Base-by-base conservation (phyloP, 2,888 invertebrate genomes). In the Papilio protenor region DNA sequence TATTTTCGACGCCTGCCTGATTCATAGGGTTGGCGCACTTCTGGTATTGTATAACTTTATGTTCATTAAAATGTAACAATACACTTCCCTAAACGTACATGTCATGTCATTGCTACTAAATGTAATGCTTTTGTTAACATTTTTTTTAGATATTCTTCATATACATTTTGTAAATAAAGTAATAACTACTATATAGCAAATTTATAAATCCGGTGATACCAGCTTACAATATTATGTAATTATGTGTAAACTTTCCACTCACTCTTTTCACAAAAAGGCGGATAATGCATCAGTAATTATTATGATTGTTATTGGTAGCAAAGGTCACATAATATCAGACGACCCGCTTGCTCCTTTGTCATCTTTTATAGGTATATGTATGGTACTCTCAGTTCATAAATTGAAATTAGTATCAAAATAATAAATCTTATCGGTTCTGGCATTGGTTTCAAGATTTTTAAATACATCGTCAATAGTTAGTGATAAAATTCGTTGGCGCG, bases 1-100 rank as follows among this genome's bases (percentile, higher is more conserved):
- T 77, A 77, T 77, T 74, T 77, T 74, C 8, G 59, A 70, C 70
- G 57, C 70, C 18, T n/a, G 74, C 33, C 70, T 77, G 74, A 77
- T 74, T 77, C 77, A 74, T 77, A 73, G 27, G 55, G 61, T 70
- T 77, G 74, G 59, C 74, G 49, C 49, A 61, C 59, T 70, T 27
- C 47, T 71, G 57, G 57, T 73, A 45, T 77, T 57, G 73, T 47
- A 77, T 73, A 77, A 73, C 47, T 27, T 76, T 33, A 66, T 71
- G 8, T 69, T 23, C 52, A 69, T 77, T 57, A 57, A 70, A 71
- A 52, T 71, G 71, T 52, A 71, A 71, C 27, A 47, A 23, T 59
- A 45, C 45, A 21, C 16, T 47, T 70, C 23, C 23, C 33, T 47
- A 61, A 61, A 49, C 23, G 10, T 49, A n/a, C 8, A n/a, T 73